A percentile compares a stretch with the other conserved stretches of the same genome.
These are phyloP conservation scores for Cloeon dipterum DNA, from an alignment of 2,888 invertebrate species.

Conservation along the genomic window DNA sequence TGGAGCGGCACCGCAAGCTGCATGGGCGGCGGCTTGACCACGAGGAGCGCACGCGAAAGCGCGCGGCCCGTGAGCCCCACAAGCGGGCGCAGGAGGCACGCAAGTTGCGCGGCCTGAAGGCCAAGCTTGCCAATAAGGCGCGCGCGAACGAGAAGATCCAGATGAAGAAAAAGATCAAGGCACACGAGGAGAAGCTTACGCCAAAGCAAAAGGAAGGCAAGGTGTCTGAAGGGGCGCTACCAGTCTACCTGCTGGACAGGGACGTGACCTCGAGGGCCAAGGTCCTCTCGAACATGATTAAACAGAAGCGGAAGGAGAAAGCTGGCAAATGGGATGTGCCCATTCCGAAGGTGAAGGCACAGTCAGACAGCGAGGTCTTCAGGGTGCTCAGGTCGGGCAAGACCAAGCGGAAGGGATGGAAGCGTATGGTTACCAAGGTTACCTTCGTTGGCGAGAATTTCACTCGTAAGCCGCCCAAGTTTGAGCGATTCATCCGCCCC, in stretches of 20 bases:
- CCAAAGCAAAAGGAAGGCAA: slow-evolving; percentile 62
- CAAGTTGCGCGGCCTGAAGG: slow-evolving; percentile 84
- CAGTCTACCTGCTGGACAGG: slow-evolving; percentile 91
- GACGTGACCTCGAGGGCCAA: slow-evolving; percentile 86
- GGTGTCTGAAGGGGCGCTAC: slow-evolving; percentile 75
- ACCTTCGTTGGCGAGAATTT: slow-evolving; percentile 96
- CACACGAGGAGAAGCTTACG: slow-evolving; percentile 86
- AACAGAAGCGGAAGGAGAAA: slow-evolving; percentile 98
- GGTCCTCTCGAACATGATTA: slow-evolving; percentile 95
- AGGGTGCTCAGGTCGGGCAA: slow-evolving; percentile 82
- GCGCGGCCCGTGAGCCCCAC: slow-evolving; percentile 84
- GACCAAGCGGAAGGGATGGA: slow-evolving; percentile 90
- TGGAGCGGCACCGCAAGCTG: slow-evolving; percentile 90
- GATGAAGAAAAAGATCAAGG: slow-evolving; percentile 95
- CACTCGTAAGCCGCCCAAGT: slow-evolving; percentile 97
- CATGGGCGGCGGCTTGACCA: slow-evolving; percentile 92
- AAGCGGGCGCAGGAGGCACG: slow-evolving; percentile 76
- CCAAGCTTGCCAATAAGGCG: slow-evolving; percentile 86
- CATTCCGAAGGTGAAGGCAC: slow-evolving; percentile 91
- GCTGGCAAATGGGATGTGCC: slow-evolving; percentile 99
- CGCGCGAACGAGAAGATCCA: slow-evolving; percentile 95
- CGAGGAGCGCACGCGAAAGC: slow-evolving; percentile 89
- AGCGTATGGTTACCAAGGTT: slow-evolving; percentile 97
- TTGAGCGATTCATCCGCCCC: slow-evolving; percentile 92
- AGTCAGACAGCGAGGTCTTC: slow-evolving; percentile 92